A percentile compares a stretch with the other conserved stretches of the same genome.
phyloP scores from a whole-genome alignment of 92 coral and sea anemone species.

The Palythoa grandis region DNA sequence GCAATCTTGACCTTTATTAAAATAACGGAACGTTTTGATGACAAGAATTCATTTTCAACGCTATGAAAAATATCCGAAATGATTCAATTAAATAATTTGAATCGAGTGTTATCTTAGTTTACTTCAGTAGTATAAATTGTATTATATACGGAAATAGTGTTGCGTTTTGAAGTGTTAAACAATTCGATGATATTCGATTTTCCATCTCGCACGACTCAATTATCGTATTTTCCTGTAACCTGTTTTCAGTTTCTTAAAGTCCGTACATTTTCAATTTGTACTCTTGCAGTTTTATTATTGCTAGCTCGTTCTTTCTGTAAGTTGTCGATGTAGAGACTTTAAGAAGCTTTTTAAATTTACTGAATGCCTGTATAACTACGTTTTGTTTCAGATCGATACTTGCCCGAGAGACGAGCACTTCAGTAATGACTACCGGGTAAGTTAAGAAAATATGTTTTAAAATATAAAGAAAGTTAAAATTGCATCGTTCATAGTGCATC shows the following conservation, averaged over 20 bases:
- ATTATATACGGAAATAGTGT: too few relatives aligned
- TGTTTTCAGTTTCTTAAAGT: too few relatives aligned
- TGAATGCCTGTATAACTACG: too few relatives aligned
- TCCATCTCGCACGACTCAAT: not conserved
- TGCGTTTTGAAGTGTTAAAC: too few relatives aligned
- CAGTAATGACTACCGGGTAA: constrained; percentile 96
- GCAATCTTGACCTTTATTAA: not conserved
- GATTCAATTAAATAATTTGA: not conserved
- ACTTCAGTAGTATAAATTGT: not conserved
- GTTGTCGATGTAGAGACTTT: too few relatives aligned
- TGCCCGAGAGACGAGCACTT: constrained; percentile 94
- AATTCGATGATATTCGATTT: too few relatives aligned
- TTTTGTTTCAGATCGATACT: constrained; percentile 71
- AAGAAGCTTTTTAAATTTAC: too few relatives aligned
- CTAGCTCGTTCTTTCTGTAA: not conserved
- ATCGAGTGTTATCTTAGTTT: not conserved
- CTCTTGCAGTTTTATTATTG: not conserved
- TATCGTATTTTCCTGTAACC: not conserved
- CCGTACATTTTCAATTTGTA: too few relatives aligned
- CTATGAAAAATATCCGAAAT: not conserved
- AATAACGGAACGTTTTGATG: not conserved
- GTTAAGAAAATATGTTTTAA: not conserved
- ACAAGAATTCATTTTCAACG: not conserved
- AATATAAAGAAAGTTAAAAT: too few relatives aligned
- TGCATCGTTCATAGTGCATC: too few relatives aligned